A percentile compares a stretch with the other conserved stretches of the same genome.
These are phyloP conservation scores for Falco concolor DNA, from an alignment of 2,797 vertebrate species.

Conservation along the genomic window DNA sequence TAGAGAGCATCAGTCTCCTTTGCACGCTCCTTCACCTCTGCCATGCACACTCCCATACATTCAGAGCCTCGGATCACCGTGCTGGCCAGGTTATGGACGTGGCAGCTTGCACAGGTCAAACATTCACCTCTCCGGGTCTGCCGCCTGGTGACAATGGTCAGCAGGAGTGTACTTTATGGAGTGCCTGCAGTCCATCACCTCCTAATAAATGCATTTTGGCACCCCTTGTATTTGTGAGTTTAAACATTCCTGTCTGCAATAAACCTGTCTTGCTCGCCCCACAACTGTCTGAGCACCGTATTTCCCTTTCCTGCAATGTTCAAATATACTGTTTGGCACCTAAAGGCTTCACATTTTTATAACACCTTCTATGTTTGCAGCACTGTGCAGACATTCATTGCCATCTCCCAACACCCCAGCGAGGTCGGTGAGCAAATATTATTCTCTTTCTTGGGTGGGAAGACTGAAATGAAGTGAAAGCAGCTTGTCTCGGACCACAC, in stretches of 20 bases:
- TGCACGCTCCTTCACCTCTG: neutral
- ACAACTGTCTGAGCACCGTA: neutral
- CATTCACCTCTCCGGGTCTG: neutral
- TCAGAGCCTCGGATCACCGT: rapidly evolving
- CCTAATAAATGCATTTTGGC: neutral
- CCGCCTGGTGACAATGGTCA: neutral
- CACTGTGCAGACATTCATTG: constrained; percentile 25
- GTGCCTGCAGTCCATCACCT: neutral
- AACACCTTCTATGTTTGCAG: constrained; percentile 17
- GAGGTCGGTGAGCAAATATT: neutral
- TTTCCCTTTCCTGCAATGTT: constrained; percentile 13
- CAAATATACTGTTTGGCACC: neutral
- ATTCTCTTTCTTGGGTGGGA: neutral
- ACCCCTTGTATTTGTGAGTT: neutral
- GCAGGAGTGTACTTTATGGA: neutral
- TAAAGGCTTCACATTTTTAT: neutral
- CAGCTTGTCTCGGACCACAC: neutral
- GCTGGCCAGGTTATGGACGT: neutral
- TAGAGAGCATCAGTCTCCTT: neutral
- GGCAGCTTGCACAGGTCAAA: neutral
- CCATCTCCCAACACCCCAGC: neutral
- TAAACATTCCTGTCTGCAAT: constrained; percentile 27
- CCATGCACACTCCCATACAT: neutral
- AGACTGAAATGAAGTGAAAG: neutral
- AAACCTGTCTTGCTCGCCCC: neutral